Evolutionary conservation across 2,797 vertebrate genomes (phyloP).

Genomic region (Epinephelus awoara): DNA sequence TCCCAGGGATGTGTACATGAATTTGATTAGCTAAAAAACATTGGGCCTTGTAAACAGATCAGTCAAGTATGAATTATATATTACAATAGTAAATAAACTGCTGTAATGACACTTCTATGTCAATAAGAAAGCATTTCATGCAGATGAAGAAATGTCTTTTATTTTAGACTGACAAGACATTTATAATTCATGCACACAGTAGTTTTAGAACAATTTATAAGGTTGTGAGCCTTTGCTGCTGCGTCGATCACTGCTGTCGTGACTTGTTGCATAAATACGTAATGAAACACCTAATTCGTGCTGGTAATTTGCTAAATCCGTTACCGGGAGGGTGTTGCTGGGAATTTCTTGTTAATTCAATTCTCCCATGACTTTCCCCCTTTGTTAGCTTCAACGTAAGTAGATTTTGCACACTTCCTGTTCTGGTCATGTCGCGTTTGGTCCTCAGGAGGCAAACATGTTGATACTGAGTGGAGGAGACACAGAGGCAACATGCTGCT

Average conservation of each 20-base stretch:
- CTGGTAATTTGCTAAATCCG: slow-evolving; percentile 25
- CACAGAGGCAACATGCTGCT: slow-evolving; percentile 29
- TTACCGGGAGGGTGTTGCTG: slow-evolving; percentile 19
- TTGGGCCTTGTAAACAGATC: not conserved
- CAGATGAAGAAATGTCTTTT: no score
- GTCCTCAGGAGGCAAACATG: slow-evolving; percentile 26
- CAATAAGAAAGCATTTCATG: not conserved
- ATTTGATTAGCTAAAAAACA: not conserved
- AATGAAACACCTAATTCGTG: slow-evolving; percentile 3
- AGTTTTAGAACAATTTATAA: not conserved
- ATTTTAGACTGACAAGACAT: not conserved
- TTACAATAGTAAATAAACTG: not conserved
- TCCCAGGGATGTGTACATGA: not conserved
- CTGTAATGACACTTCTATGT: not conserved
- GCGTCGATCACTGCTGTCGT: not conserved
- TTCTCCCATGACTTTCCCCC: slow-evolving; percentile 26
- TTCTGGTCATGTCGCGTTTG: slow-evolving; percentile 23
- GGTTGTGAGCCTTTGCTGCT: not conserved
- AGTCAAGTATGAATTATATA: not conserved
- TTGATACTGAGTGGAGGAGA: slow-evolving; percentile 65
- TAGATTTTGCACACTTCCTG: slow-evolving; percentile 23
- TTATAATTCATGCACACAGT: not conserved
- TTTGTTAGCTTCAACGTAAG: slow-evolving; percentile 8
- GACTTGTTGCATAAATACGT: not conserved
- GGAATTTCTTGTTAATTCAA: slow-evolving; percentile 32